Evolutionary conservation across 2,888 invertebrate genomes (phyloP).

Genomic region (Eulithis testata): DNA sequence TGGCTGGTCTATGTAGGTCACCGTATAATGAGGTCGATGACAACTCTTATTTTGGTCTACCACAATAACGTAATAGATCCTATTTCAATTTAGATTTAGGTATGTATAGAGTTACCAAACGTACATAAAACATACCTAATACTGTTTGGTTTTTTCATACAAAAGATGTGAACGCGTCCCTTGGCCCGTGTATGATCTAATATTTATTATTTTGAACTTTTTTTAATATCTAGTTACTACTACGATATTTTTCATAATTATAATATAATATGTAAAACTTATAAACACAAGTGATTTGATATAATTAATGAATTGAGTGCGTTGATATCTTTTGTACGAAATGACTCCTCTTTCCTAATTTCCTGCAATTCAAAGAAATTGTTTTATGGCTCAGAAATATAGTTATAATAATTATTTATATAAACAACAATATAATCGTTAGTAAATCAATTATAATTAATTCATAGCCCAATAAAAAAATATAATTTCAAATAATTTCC

Average conservation of each 20-base stretch:
- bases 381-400: no score
- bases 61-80: slow-evolving; percentile 14
- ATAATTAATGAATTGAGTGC: no score
- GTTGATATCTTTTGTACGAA: no score
- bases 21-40: slow-evolving; percentile 46
- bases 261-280: no score
- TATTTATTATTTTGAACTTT: background rate
- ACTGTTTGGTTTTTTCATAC: background rate
- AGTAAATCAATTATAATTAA: slow-evolving; percentile 9
- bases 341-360: no score
- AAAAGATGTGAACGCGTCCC: background rate
- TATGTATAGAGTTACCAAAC: background rate
- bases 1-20: slow-evolving; percentile 39
- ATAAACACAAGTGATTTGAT: no score
- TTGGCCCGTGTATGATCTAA: background rate
- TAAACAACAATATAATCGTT: slow-evolving; percentile 12
- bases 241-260: no score
- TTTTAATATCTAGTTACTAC: no score
- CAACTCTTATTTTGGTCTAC: slow-evolving; percentile 39
- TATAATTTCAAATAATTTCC: slow-evolving; percentile 39
- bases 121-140: background rate
- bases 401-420: background rate
- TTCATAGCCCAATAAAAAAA: slow-evolving; percentile 26
- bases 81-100: slow-evolving; percentile 1
- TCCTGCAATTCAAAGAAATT: no score